Base-by-base conservation (phyloP, 2,797 vertebrate species). In the Tragelaphus oryx region DNA sequence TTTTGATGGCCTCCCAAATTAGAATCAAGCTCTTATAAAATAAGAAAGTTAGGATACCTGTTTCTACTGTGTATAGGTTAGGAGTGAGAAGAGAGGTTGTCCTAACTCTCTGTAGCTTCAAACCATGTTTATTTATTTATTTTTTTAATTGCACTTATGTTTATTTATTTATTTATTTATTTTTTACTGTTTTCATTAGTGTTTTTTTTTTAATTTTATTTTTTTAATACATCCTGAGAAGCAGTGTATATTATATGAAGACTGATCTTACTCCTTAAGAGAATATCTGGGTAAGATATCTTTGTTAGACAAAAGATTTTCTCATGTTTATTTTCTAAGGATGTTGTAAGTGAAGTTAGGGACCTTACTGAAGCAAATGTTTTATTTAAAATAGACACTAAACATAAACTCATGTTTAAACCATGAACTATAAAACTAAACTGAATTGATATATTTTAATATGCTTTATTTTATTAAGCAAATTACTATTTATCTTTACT, bases 1-100 rank as follows among this genome's bases (percentile, higher is more conserved):
- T 68, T 94, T 94, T 94, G 82, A 86, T 84, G n/a, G 28, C 74
- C n/a, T 87, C 44, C 30, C 6, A 96, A 93, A 93, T 59, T 92
- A 93, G 8, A 95, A 94, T 74, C 14, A 50, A 68, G 10, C 8
- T 82, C 28, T 94, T 93, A 91, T 26, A 95, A 80, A 89, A 57
- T 81, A 54, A 82, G 33, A 87, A 95, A 81, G 74, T 81, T 46
- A 57, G 46, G 26, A 82, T 75, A 55, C 4, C 6, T 6, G 50
- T 87, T 68, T 94, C 22, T 54, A 71, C 12, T 68, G 0, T 33
- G 8, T 48, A 44, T 8, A 68, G 28, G 6, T 54, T 37, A 71
- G 41, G 14, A 17, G 9, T 85, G n/a, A 81, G 22, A 46, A 37
- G 13, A 46, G 4, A 13, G 5, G 1, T 0, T 4, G 48, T 1